These are phyloP conservation scores for Loxodonta africana DNA, from an alignment of 2,113 vertebrate genomes.

Conservation along the genomic window DNA sequence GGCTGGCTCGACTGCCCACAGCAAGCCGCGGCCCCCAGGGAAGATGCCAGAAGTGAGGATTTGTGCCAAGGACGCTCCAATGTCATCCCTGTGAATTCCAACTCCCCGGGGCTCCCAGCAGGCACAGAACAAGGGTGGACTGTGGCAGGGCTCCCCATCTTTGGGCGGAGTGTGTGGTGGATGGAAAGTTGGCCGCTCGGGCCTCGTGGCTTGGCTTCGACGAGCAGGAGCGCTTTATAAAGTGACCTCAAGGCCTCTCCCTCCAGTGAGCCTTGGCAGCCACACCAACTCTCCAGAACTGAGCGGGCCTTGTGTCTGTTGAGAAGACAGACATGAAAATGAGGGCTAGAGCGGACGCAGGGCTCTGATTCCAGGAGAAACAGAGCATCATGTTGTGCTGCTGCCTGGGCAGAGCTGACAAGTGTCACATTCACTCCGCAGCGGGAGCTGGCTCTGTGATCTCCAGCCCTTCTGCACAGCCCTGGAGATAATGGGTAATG, in stretches of 20 bases:
- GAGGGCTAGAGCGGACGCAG: conserved; percentile 46
- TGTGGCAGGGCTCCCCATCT: neutral
- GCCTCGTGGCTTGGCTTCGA: conserved; percentile 59
- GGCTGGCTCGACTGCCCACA: conserved; percentile 73
- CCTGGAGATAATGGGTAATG: fast-evolving
- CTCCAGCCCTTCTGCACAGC: neutral
- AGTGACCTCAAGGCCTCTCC: conserved; percentile 71
- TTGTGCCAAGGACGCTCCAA: conserved; percentile 63
- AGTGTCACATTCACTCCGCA: conserved; percentile 24
- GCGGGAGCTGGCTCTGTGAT: neutral
- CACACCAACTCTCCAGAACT: conserved; percentile 40
- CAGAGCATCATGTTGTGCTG: neutral
- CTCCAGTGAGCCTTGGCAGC: conserved; percentile 60
- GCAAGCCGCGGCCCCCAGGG: conserved; percentile 62
- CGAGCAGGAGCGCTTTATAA: neutral
- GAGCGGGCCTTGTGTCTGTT: conserved; percentile 71
- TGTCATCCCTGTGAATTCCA: conserved; percentile 62
- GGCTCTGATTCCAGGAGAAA: conserved; percentile 53
- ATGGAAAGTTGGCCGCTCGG: conserved; percentile 49
- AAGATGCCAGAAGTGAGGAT: conserved; percentile 71
- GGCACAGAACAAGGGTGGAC: conserved; percentile 79
- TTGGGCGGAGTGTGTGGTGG: neutral
- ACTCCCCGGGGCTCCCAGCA: conserved; percentile 71
- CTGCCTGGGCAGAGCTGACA: conserved; percentile 14
- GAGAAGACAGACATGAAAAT: conserved; percentile 38